Conservation (phyloP, 2,888 invertebrate species). For the Sminthurinus aureus region DNA sequence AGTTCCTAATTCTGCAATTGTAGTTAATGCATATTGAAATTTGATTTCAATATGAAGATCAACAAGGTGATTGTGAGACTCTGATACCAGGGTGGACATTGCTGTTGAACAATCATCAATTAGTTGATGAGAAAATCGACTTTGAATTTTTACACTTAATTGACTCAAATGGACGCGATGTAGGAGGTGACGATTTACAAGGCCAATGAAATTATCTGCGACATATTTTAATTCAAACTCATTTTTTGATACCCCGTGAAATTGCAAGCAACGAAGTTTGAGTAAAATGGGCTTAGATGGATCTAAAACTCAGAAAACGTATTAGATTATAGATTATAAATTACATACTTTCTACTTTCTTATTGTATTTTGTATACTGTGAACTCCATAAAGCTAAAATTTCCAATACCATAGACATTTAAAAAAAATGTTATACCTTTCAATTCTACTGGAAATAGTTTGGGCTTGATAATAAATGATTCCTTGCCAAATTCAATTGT, state of each 20-base stretch:
- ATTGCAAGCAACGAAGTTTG: neutral
- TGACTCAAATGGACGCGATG: neutral
- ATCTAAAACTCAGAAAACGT: neutral
- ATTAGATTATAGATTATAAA: too few species aligned
- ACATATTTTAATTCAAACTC: conserved; percentile 20
- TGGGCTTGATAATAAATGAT: neutral
- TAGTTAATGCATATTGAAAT: neutral
- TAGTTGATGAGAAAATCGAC: neutral
- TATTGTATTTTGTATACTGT: too few species aligned
- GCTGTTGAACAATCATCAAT: conserved; percentile 14
- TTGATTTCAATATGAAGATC: conserved; percentile 17
- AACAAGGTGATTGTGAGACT: neutral
- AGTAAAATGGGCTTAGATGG: neutral
- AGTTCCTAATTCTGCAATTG: neutral
- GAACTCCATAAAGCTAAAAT: too few species aligned
- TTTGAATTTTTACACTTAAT: conserved; percentile 16
- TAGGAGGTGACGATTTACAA: conserved; percentile 10
- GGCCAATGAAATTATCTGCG: neutral
- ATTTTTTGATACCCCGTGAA: neutral
- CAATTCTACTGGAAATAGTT: conserved; percentile 6
- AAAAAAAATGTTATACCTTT: too few species aligned
- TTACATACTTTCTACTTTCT: too few species aligned
- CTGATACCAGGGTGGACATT: conserved; percentile 11
- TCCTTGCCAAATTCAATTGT: conserved; percentile 23
- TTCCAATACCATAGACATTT: too few species aligned